A percentile compares a stretch with the other conserved stretches of the same genome.
phyloP scores from a whole-genome alignment of 2,113 vertebrate species.

The Danio rerio region DNA sequence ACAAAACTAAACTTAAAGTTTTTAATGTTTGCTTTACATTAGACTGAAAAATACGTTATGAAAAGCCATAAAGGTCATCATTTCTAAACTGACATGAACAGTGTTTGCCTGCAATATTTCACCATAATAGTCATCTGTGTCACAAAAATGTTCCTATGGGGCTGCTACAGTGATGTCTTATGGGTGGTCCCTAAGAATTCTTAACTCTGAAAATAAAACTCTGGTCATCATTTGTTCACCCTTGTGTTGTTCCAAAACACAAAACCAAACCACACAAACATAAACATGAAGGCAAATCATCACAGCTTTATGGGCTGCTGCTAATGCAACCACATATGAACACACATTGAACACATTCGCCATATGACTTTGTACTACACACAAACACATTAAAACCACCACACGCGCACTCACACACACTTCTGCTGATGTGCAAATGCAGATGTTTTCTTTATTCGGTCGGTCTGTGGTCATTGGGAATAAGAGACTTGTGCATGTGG shows the following conservation, averaged over 20 bases:
- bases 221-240: neutral
- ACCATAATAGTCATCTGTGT: too few species aligned
- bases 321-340: conserved; percentile 12
- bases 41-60: too few species aligned
- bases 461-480: neutral
- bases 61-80: too few species aligned
- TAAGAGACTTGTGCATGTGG: conserved; percentile 32
- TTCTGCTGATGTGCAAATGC: neutral
- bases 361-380: neutral
- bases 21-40: too few species aligned
- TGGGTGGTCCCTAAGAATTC: neutral
- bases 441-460: conserved; percentile 42
- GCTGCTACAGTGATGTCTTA: conserved; percentile 6
- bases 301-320: neutral
- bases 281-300: neutral
- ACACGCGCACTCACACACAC: neutral
- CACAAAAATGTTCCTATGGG: neutral
- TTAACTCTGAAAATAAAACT: neutral
- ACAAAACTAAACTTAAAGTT: too few species aligned
- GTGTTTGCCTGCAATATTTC: too few species aligned
- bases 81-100: too few species aligned
- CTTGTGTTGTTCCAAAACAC: neutral
- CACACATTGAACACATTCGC: neutral
- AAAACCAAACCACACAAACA: conserved; percentile 1
- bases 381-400: neutral